Percentiles rank a stretch among this genome's conserved stretches.
phyloP scores from a whole-genome alignment of 2,113 vertebrate species.

The Meles meles region DNA sequence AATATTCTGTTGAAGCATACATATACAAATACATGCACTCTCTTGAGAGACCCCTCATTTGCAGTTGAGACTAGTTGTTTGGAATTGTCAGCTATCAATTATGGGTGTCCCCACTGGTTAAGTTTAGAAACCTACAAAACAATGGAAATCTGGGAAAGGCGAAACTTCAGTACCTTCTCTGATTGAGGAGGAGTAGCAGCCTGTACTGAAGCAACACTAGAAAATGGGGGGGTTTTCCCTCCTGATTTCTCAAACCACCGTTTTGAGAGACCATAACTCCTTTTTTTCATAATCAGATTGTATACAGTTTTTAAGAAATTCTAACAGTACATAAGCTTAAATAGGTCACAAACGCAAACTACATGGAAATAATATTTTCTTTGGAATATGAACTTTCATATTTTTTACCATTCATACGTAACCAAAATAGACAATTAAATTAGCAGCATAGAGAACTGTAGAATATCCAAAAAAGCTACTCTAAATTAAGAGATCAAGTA shows the following conservation, averaged over 20 bases:
- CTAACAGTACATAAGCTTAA: background rate
- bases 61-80: background rate
- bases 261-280: background rate
- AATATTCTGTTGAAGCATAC: background rate
- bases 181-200: background rate
- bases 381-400: background rate
- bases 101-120: background rate
- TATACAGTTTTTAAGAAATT: conserved; percentile 15
- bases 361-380: background rate
- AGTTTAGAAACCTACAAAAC: conserved; percentile 18
- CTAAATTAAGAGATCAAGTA: background rate
- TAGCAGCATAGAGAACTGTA: background rate
- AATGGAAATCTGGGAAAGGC: background rate
- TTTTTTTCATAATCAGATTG: background rate
- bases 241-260: background rate
- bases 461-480: background rate
- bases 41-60: background rate
- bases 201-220: background rate
- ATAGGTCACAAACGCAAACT: background rate
- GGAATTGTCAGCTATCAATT: background rate
- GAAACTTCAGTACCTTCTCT: background rate
- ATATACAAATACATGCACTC: background rate
- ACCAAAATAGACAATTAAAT: background rate
- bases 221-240: background rate
- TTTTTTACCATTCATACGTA: background rate